These are phyloP conservation scores for Vollenhovia emeryi DNA, from an alignment of 1,140 invertebrate genomes.

Conservation along the genomic window DNA sequence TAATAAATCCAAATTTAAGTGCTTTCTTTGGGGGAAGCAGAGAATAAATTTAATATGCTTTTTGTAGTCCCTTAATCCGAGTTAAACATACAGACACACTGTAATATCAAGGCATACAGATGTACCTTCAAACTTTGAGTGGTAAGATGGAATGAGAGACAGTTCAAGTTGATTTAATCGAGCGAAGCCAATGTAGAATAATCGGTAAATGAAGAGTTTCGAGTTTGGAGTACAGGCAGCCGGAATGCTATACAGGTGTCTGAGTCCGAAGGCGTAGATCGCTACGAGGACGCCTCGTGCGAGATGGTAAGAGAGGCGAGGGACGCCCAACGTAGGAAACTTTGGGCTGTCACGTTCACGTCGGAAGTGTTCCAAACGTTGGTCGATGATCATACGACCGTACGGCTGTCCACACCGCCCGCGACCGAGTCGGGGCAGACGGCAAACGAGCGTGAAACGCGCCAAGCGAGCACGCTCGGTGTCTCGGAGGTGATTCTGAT, in stretches of 20 bases:
- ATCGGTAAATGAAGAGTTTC: conserved; percentile 34
- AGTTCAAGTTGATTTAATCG: conserved; percentile 47
- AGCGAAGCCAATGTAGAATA: conserved; percentile 32
- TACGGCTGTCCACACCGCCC: conserved; percentile 66
- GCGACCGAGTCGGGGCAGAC: conserved; percentile 10
- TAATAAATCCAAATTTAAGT: neutral
- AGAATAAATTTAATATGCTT: conserved; percentile 29
- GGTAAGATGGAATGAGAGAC: conserved; percentile 78
- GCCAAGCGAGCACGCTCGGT: conserved; percentile 58
- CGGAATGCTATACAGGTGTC: conserved; percentile 64
- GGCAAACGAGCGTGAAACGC: neutral
- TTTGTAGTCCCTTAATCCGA: neutral
- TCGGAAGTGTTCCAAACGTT: conserved; percentile 79
- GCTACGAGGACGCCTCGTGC: conserved; percentile 70
- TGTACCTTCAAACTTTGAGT: neutral
- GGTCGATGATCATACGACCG: conserved; percentile 76
- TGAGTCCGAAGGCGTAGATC: conserved; percentile 71
- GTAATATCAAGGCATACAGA: neutral
- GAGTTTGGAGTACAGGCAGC: conserved; percentile 24
- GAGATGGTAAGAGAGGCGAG: conserved; percentile 67
- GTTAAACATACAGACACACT: conserved; percentile 6
- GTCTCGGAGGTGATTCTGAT: conserved; percentile 43
- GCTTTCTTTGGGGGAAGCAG: neutral
- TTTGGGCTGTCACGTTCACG: conserved; percentile 76
- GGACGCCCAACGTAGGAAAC: conserved; percentile 74